phyloP scores from a whole-genome alignment of 92 coral and sea anemone species.

The Bergia sp. region DNA sequence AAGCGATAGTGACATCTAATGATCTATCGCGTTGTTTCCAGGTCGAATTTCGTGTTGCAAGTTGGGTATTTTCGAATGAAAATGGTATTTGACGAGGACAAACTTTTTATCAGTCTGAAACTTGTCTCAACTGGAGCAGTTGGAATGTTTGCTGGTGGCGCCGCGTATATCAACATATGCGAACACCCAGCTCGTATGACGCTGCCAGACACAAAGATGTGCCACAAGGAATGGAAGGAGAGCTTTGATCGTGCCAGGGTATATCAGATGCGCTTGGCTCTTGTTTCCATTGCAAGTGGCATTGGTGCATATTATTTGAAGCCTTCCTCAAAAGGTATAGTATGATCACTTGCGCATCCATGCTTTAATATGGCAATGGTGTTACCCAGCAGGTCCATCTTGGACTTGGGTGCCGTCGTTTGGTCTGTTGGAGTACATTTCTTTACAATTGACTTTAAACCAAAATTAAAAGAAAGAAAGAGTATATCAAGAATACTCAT shows the following conservation, averaged over 20 bases:
- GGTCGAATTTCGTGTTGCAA: not conserved
- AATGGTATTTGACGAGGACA: slow-evolving; percentile 77
- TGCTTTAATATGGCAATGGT: no score
- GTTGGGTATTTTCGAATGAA: not conserved
- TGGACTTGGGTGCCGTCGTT: not conserved
- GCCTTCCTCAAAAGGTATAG: slow-evolving; percentile 41
- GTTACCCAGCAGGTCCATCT: no score
- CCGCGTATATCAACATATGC: slow-evolving; percentile 72
- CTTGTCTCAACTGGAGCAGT: slow-evolving; percentile 67
- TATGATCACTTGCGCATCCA: not conserved
- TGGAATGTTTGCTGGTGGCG: slow-evolving; percentile 77
- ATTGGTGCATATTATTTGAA: slow-evolving; percentile 76
- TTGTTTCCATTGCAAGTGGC: slow-evolving; percentile 51
- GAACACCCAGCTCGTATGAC: slow-evolving; percentile 89
- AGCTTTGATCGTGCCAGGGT: slow-evolving; percentile 75
- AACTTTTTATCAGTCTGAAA: slow-evolving; percentile 63
- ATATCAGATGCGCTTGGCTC: slow-evolving; percentile 69
- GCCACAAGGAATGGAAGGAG: slow-evolving; percentile 78
- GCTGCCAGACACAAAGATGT: slow-evolving; percentile 67
- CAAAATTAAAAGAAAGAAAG: no score
- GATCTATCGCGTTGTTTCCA: no score
- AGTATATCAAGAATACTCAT: no score
- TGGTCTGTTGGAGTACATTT: no score
- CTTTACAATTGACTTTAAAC: no score
- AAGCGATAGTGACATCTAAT: no score